Conservation (phyloP, 2,113 vertebrate genomes). For the Phodopus roborovskii region DNA sequence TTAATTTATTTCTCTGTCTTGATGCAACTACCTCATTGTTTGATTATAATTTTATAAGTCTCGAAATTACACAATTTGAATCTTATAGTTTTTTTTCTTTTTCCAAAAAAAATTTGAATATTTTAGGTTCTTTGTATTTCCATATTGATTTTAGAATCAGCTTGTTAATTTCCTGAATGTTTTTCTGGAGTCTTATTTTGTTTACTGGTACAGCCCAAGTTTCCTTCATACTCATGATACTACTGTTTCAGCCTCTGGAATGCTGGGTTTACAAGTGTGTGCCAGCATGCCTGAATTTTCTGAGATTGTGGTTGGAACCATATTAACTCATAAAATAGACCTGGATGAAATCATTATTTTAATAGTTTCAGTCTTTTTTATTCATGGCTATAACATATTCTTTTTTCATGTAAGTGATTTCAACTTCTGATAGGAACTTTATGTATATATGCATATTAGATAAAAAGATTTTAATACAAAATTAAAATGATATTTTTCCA, state of each 20-base stretch:
- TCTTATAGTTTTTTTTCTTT: neutral
- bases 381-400: neutral
- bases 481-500: neutral
- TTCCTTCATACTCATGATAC: neutral
- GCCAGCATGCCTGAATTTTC: neutral
- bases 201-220: neutral
- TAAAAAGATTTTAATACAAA: neutral
- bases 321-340: neutral
- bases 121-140: neutral
- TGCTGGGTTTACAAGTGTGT: neutral
- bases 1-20: slow-evolving; percentile 15
- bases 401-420: neutral
- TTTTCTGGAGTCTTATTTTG: neutral
- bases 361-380: neutral
- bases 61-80: neutral
- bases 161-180: neutral
- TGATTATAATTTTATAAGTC: neutral
- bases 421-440: neutral
- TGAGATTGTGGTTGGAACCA: neutral
- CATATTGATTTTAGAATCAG: slow-evolving; percentile 11
- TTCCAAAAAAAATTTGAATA: neutral
- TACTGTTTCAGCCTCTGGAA: neutral
- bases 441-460: neutral
- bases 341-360: neutral
- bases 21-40: neutral